Evolutionary conservation across 2,888 invertebrate species (phyloP).

Genomic region (Tenthredo mesomela): DNA sequence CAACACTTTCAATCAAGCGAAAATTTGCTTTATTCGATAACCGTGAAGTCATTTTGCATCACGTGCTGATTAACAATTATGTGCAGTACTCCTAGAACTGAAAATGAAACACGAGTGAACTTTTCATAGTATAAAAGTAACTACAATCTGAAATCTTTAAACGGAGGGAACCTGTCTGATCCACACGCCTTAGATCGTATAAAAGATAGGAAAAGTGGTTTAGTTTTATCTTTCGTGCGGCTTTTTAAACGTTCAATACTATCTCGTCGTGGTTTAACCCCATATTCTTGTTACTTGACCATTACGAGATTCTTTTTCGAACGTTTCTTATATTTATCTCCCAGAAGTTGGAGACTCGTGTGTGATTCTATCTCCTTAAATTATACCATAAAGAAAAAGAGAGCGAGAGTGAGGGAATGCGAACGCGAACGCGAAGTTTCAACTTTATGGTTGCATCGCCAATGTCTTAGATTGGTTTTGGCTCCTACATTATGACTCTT

Average conservation of each 20-base stretch:
- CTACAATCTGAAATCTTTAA: not conserved
- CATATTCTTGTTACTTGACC: slow-evolving; percentile 33
- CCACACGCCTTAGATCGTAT: not conserved
- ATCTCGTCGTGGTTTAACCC: slow-evolving; percentile 30
- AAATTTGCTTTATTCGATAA: not conserved
- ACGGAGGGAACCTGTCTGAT: not conserved
- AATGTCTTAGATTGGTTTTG: slow-evolving; percentile 44
- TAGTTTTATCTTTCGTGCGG: not conserved
- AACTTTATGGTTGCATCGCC: slow-evolving; percentile 49
- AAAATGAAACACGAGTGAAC: not conserved
- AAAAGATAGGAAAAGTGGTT: slow-evolving; percentile 13
- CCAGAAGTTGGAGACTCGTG: slow-evolving; percentile 5
- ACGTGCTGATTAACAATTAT: not conserved
- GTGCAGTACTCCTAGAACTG: not conserved
- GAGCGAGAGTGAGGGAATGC: not conserved
- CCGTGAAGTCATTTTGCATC: not conserved
- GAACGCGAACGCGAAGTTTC: slow-evolving; percentile 41
- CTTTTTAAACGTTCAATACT: slow-evolving; percentile 29
- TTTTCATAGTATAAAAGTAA: not conserved
- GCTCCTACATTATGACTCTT: slow-evolving; percentile 12
- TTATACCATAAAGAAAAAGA: not conserved
- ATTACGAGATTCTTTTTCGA: slow-evolving; percentile 17
- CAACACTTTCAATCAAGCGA: not conserved
- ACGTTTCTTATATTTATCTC: slow-evolving; percentile 33
- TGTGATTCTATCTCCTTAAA: slow-evolving; percentile 38